phyloP scores from a whole-genome alignment of 1,140 invertebrate genomes.

The Orchesella cincta region DNA sequence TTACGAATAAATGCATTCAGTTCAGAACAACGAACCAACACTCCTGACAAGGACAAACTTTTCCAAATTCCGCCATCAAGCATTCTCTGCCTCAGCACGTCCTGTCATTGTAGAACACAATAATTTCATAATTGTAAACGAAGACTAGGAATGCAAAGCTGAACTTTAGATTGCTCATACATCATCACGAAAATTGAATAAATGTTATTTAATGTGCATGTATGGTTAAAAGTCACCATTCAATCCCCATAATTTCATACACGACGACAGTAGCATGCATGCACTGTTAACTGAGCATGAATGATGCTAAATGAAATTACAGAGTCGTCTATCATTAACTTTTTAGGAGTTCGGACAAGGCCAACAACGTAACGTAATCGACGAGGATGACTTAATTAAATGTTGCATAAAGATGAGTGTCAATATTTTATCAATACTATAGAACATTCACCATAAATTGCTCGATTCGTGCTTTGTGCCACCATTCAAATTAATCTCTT shows the following conservation, averaged over 20 bases:
- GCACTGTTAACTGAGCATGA: background rate
- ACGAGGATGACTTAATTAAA: slow-evolving; percentile 19
- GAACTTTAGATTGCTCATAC: background rate
- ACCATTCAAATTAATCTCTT: too few relatives aligned
- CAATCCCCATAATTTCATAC: background rate
- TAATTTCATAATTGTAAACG: too few relatives aligned
- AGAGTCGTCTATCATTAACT: background rate
- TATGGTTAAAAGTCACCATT: background rate
- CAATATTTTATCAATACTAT: too few relatives aligned
- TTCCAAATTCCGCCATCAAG: too few relatives aligned
- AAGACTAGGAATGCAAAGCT: background rate
- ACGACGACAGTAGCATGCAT: background rate
- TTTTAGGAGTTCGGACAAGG: slow-evolving; percentile 8
- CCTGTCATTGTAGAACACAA: too few relatives aligned
- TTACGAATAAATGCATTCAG: too few relatives aligned
- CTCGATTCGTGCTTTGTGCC: too few relatives aligned
- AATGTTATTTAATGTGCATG: background rate
- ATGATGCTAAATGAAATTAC: background rate
- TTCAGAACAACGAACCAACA: too few relatives aligned
- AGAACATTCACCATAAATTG: too few relatives aligned
- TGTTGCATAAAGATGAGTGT: background rate
- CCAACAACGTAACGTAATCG: slow-evolving; percentile 1
- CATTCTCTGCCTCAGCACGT: too few relatives aligned
- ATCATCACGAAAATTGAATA: background rate
- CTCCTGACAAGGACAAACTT: too few relatives aligned